Evolutionary conservation across 2,113 vertebrate genomes (phyloP).

Genomic region (Natator depressus): DNA sequence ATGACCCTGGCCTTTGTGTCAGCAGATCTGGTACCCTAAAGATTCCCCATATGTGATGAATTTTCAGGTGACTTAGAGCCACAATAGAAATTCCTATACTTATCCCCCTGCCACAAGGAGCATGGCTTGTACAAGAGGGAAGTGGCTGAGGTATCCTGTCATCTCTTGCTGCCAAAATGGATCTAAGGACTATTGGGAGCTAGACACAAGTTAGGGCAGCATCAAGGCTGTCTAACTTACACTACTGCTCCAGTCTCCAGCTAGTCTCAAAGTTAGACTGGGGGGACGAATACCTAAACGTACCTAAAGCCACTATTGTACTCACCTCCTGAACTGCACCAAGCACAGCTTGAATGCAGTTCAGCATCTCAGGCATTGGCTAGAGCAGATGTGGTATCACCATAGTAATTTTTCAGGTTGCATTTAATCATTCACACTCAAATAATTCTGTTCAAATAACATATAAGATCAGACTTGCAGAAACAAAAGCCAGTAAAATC

Average conservation of each 20-base stretch:
- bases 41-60: neutral
- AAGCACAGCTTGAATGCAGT: neutral
- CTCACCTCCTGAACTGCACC: neutral
- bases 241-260: neutral
- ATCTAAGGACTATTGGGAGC: neutral
- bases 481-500: neutral
- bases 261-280: neutral
- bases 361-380: neutral
- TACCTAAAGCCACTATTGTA: neutral
- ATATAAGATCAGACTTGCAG: neutral
- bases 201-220: neutral
- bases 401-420: neutral
- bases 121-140: neutral
- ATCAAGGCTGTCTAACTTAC: neutral
- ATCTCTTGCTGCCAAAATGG: neutral
- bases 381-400: neutral
- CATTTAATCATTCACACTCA: neutral
- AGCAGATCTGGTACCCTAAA: neutral
- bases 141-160: accelerated
- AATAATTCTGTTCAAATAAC: neutral
- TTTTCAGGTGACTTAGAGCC: neutral
- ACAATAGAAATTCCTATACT: neutral
- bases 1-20: neutral
- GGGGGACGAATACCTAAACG: neutral
- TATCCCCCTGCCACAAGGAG: accelerated